Conservation (phyloP, 2,113 vertebrate genomes). For the Rhegmatorhina hoffmannsi region DNA sequence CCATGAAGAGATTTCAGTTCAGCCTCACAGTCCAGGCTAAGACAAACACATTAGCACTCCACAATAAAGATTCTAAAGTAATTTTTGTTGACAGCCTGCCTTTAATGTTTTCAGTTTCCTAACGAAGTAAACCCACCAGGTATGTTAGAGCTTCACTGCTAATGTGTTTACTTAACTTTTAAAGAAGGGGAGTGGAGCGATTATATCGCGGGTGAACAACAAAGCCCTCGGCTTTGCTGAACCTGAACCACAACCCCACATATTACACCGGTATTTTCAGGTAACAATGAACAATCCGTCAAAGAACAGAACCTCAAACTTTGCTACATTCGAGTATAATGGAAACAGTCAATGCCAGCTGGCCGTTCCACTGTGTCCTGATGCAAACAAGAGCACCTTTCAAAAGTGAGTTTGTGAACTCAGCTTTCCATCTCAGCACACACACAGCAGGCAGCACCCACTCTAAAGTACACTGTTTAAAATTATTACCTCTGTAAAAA, state of each 20-base stretch:
- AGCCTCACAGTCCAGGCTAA: background rate
- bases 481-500: conserved; percentile 13
- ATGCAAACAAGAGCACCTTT: background rate
- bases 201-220: background rate
- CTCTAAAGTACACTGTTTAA: background rate
- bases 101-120: background rate
- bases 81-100: background rate
- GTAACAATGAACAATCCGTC: conserved; percentile 28
- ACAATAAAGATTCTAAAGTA: background rate
- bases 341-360: background rate
- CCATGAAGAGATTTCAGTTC: background rate
- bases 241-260: background rate
- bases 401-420: background rate
- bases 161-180: conserved; percentile 16
- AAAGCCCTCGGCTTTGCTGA: conserved; percentile 24
- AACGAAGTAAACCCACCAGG: background rate
- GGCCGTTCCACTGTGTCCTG: background rate
- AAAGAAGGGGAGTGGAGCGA: background rate
- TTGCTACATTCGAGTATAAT: background rate
- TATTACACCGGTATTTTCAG: background rate
- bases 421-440: background rate
- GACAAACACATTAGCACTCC: background rate
- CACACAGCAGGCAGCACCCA: background rate
- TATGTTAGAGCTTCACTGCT: background rate
- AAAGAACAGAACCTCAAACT: conserved; percentile 3